Percentiles rank a stretch among this genome's conserved stretches.
phyloP scores from a whole-genome alignment of 2,797 vertebrate species.

The Rhynchotus rufescens region DNA sequence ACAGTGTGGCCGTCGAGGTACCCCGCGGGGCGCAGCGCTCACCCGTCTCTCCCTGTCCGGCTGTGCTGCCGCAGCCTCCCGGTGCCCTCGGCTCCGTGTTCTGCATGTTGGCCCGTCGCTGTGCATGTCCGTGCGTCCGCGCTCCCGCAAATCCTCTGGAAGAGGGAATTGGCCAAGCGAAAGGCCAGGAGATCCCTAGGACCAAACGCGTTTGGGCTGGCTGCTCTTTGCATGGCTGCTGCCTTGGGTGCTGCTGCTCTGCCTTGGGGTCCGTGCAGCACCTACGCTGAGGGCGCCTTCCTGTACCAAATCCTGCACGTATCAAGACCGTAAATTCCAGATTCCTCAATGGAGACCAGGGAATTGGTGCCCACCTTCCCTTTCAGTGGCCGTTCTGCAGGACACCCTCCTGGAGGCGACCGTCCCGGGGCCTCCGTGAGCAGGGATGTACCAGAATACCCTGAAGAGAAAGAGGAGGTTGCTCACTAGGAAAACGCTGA shows the following conservation, averaged over 20 bases:
- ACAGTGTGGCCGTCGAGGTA: constrained; percentile 95
- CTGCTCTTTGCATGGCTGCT: neutral
- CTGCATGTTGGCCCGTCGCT: neutral
- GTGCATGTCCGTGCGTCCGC: neutral
- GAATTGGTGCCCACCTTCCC: rapidly evolving
- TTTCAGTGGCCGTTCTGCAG: neutral
- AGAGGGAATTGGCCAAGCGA: neutral
- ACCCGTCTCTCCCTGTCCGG: neutral
- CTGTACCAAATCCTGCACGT: neutral
- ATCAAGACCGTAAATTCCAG: rapidly evolving
- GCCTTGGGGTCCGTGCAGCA: neutral
- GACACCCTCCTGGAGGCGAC: neutral
- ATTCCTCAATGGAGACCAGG: no score
- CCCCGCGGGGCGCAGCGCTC: constrained; percentile 39
- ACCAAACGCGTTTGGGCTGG: neutral
- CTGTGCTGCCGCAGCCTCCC: neutral
- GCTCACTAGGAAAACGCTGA: neutral
- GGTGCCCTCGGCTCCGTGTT: neutral
- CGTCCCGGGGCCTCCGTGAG: neutral
- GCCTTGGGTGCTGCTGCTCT: neutral
- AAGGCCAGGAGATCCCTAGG: neutral
- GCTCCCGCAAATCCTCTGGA: no score
- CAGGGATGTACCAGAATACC: neutral
- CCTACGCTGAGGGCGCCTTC: neutral
- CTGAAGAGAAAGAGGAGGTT: neutral